Evolutionary conservation across 1,140 invertebrate genomes (phyloP), one percentile per base, ranked within the genome.

Genomic region (Neocloeon triangulifer): DNA sequence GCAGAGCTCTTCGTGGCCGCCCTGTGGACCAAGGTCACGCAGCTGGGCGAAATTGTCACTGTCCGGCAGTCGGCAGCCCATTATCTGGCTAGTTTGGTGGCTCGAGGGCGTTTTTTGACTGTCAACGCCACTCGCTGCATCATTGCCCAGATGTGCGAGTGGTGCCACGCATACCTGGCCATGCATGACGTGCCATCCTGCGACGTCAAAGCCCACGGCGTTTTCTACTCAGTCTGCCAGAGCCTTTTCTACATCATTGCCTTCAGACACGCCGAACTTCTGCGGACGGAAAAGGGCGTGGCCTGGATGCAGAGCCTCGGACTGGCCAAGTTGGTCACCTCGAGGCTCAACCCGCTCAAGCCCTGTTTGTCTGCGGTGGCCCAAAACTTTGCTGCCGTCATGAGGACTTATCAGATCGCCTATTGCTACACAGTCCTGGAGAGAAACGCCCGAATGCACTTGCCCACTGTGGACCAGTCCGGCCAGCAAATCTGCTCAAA

Each of bases 201-300:
- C 30, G 61, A 64, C 38, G 35, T 58, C 4, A 66, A 68, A 46
- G 61, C 69, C n/a, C 85, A 95, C 50, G 59, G 63, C 18, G 69
- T 85, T 1, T 95, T 94, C 53, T 89, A 89, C 50, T 67, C 73
- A 10, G 67, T 89, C 8, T 89, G 84, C 45, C 85, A 94, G 54
- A 68, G 76, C 0, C 56, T 91, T 19, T 92, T 95, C 50, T 89
- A 92, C 53, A 56, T 89, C 3, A 70, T 94, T 34, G 70, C 76
- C 1, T 89, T 89, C 50, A 71, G 80, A 39, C 72, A 82, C 45
- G 73, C 71, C 43, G 79, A 89, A 46, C 58, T 92, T 35, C 67
- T 81, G 33, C 61, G 64, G 35, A 67, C 51, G 38, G 69, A 69
- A 43, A 73, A 71, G 58, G 80, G 72, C 58, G 51, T 81, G 23